phyloP scores from a whole-genome alignment of 2,888 invertebrate genomes.

The Listrodromus nycthemerus region DNA sequence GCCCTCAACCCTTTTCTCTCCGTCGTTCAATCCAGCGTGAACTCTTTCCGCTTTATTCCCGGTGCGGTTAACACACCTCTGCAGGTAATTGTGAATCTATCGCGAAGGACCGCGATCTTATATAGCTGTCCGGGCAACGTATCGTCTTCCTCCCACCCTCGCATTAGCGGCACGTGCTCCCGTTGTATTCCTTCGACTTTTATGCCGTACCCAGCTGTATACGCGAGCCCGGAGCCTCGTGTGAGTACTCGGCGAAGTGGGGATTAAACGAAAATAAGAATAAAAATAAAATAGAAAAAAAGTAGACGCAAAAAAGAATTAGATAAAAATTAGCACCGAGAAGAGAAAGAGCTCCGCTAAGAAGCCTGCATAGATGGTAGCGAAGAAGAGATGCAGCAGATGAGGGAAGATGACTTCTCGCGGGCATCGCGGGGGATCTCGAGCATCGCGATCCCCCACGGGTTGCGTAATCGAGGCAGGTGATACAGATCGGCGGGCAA shows the following conservation, averaged over 20 bases:
- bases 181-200: conserved; percentile 14
- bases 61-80: conserved; percentile 42
- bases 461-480: conserved; percentile 64
- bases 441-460: no score
- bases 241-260: background rate
- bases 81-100: conserved; percentile 70
- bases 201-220: conserved; percentile 1
- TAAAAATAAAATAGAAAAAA: conserved; percentile 13
- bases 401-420: conserved; percentile 15
- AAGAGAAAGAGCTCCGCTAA: background rate
- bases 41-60: conserved; percentile 11
- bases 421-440: conserved; percentile 51
- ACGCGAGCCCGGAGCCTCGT: conserved; percentile 17
- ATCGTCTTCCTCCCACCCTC: conserved; percentile 80
- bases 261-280: conserved; percentile 14
- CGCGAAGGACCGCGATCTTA: conserved; percentile 67
- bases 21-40: background rate
- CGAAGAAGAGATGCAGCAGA: conserved; percentile 29
- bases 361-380: conserved; percentile 23
- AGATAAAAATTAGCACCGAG: conserved; percentile 13
- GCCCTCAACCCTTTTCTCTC: conserved; percentile 7
- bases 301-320: conserved; percentile 18
- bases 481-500: conserved; percentile 79
- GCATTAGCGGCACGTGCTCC: conserved; percentile 60
- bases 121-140: conserved; percentile 67